phyloP scores from a whole-genome alignment of 1,140 invertebrate species.

The Aphis craccivora region DNA sequence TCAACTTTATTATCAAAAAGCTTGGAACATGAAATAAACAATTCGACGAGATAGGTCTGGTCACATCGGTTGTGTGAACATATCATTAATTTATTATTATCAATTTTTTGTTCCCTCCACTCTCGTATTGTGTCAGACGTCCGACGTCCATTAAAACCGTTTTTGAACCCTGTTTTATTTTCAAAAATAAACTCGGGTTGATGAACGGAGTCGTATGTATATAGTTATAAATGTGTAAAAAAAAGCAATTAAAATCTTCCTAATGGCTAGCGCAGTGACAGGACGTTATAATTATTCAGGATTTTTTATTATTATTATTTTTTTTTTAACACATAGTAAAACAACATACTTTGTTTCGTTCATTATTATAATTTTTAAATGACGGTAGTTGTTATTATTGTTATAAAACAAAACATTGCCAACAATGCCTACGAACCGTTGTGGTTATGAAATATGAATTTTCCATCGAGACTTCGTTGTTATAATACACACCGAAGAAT shows the following conservation, averaged over 20 bases:
- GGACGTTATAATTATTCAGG: conserved; percentile 35
- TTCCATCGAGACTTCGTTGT: conserved; percentile 17
- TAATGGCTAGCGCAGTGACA: conserved; percentile 26
- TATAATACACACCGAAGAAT: not conserved
- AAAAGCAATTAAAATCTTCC: conserved; percentile 12
- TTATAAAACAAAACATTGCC: conserved; percentile 26
- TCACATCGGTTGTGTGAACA: not conserved
- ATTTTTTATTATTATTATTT: not conserved
- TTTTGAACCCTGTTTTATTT: not conserved
- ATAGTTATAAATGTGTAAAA: conserved; percentile 25
- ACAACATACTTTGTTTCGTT: conserved; percentile 38
- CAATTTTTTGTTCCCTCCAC: not conserved
- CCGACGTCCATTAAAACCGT: conserved; percentile 11
- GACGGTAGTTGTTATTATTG: not conserved
- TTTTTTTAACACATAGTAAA: conserved; percentile 31
- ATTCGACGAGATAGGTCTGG: not conserved
- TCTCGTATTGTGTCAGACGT: not conserved
- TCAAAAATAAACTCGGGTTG: not conserved
- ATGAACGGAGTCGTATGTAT: not conserved
- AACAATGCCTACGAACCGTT: conserved; percentile 23
- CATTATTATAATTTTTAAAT: conserved; percentile 45
- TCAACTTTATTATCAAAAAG: not conserved
- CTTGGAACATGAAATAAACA: not conserved
- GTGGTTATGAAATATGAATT: conserved; percentile 31
- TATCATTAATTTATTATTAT: not conserved